Base-by-base conservation (phyloP, 1,140 invertebrate species). In the Drosophila ogumai region DNA sequence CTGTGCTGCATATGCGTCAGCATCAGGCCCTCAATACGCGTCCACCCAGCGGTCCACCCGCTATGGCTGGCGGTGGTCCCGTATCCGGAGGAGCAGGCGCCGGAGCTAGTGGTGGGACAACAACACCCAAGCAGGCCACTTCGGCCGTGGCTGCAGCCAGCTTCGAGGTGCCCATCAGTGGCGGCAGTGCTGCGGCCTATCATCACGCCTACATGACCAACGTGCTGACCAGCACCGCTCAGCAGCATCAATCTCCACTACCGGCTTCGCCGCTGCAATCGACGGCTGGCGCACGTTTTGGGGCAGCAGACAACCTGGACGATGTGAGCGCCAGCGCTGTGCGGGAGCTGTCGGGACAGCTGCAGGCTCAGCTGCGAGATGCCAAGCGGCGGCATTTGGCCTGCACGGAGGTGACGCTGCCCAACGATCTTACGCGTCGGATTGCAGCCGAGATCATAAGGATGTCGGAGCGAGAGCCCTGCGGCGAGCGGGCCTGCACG, bases 401-500 rank as follows among this genome's bases (percentile, higher is more conserved):
- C 54, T 96, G 96, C 80, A 96, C 96, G 13, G 96, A 97, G 92
- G 96, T 97, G 9, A 93, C 97, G 49, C 93, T 98, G 74, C 97
- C 97, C 12, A 95, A 95, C 44, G 96, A 96, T 91, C 94, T 98
- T 43, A 94, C 97, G 36, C 94, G 95, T 36, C 93, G 96, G 80
- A 96, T 97, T 60, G 95, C 96, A 15, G 93, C 95, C 67, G 96
- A 97, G 90, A 95, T 97, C 25, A 93, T 97, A 44, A 94, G 94
- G 12, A 95, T 96, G 93, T 96, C 97, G 1, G 96, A 97, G 87
- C 95, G 95, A 34, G 97, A 98, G 92, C 97, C 97, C 19, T 98
- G 96, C 90, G 97, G 97, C 60, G 94, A 97, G 4, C 93, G 96
- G 59, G 96, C 96, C 22, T 96, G 96, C 76, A 96, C 95, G 0